Percentiles rank a stretch among this genome's conserved stretches.
Evolutionary conservation across 2,797 vertebrate species (phyloP).

Genomic region (Miichthys miiuy): DNA sequence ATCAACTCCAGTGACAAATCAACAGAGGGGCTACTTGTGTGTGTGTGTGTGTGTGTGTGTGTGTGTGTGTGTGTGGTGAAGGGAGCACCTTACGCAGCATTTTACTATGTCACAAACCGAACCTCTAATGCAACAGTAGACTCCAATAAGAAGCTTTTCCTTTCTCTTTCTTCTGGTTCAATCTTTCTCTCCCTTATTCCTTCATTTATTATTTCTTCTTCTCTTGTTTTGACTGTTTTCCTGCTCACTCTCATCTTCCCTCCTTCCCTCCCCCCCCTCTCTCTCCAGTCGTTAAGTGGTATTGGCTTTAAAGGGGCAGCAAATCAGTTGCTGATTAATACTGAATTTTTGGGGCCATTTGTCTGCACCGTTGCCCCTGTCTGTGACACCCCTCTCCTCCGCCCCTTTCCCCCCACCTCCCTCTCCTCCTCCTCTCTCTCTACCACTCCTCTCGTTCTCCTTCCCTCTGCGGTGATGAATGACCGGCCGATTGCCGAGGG

Average conservation of each 20-base stretch:
- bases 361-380: constrained; percentile 83
- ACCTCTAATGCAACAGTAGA: constrained; percentile 60
- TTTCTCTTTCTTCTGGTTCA: constrained; percentile 27
- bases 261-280: constrained; percentile 29
- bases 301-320: constrained; percentile 86
- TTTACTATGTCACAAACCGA: constrained; percentile 67
- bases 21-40: constrained; percentile 67
- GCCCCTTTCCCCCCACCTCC: constrained; percentile 16
- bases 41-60: constrained; percentile 25
- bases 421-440: constrained; percentile 42
- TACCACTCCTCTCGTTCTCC: constrained; percentile 51
- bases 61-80: constrained; percentile 1
- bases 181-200: constrained; percentile 30
- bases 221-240: constrained; percentile 50
- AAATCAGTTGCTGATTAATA: constrained; percentile 89
- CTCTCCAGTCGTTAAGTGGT: constrained; percentile 80
- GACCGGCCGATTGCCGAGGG: constrained; percentile 81
- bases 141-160: constrained; percentile 52
- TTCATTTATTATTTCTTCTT: constrained; percentile 35
- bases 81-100: constrained; percentile 72
- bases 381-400: constrained; percentile 67
- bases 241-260: constrained; percentile 35
- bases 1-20: constrained; percentile 84
- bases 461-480: constrained; percentile 81
- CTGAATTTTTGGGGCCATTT: constrained; percentile 87